phyloP scores from a whole-genome alignment of 2,113 vertebrate genomes.

The Miniopterus natalensis region DNA sequence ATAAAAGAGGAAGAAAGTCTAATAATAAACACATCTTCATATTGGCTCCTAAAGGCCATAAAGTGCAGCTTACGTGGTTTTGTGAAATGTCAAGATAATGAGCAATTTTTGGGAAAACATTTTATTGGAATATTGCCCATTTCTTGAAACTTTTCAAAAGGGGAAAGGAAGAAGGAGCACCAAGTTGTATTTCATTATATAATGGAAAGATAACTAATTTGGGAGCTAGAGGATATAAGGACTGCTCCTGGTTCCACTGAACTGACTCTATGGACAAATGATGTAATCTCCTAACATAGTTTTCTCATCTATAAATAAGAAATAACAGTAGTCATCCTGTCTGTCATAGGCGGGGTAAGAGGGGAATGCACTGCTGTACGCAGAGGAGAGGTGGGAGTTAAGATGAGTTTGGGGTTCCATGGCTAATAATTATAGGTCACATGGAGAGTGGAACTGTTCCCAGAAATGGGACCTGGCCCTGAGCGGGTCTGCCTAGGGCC shows the following conservation, averaged over 20 bases:
- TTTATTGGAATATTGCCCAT: not conserved
- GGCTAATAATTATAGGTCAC: not conserved
- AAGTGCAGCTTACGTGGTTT: not conserved
- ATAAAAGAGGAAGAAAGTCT: constrained; percentile 15
- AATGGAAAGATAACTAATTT: not conserved
- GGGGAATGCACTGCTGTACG: not conserved
- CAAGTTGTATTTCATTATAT: not conserved
- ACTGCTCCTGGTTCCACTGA: not conserved
- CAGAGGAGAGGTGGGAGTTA: not conserved
- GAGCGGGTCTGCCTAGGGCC: too few relatives aligned
- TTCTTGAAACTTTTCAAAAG: constrained; percentile 35
- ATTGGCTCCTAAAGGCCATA: not conserved
- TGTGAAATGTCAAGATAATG: constrained; percentile 27
- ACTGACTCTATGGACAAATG: not conserved
- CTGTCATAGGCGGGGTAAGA: not conserved
- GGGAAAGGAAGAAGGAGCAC: not conserved
- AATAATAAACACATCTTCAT: not conserved
- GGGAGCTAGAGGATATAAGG: not conserved
- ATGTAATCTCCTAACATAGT: not conserved
- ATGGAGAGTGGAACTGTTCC: not conserved
- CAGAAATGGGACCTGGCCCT: too few relatives aligned
- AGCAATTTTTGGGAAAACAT: not conserved
- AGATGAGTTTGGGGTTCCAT: not conserved
- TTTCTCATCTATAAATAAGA: constrained; percentile 7
- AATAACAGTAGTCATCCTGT: not conserved